Evolutionary conservation across 2,797 vertebrate species (phyloP).

Genomic region (Scyliorhinus canicula): DNA sequence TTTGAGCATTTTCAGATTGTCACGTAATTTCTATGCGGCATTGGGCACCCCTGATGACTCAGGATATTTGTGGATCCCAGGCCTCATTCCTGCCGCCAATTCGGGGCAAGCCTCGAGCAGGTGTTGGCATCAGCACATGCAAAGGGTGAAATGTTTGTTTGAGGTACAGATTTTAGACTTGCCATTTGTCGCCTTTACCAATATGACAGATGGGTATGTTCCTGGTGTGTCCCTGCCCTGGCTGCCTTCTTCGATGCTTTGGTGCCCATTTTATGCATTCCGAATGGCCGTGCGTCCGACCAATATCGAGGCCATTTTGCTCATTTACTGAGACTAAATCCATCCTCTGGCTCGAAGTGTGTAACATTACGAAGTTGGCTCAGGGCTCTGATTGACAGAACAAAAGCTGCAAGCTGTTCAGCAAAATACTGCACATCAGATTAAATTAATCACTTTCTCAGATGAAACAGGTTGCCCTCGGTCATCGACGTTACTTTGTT

Average conservation of each 20-base stretch:
- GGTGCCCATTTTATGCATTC: not conserved
- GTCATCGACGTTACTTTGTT: not conserved
- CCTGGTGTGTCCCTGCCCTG: not conserved
- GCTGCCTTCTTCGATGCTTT: not conserved
- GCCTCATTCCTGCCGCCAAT: not conserved
- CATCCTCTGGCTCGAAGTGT: not conserved
- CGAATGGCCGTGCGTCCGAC: not conserved
- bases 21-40: not conserved
- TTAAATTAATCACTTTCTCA: slow-evolving; percentile 17
- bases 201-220: not conserved
- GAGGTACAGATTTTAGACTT: not conserved
- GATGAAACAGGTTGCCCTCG: not conserved
- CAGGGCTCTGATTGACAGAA: not conserved
- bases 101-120: not conserved
- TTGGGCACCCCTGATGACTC: not conserved
- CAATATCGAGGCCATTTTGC: not conserved
- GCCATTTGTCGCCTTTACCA: not conserved
- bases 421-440: slow-evolving; percentile 21
- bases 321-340: not conserved
- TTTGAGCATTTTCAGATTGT: not conserved
- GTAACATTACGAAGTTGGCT: not conserved
- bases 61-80: not conserved
- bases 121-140: not conserved
- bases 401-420: not conserved
- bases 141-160: not conserved